A percentile compares a stretch with the other conserved stretches of the same genome.
These are phyloP conservation scores for Rhyacophila evoluta DNA, from an alignment of 2,888 invertebrate genomes.

Conservation along the genomic window DNA sequence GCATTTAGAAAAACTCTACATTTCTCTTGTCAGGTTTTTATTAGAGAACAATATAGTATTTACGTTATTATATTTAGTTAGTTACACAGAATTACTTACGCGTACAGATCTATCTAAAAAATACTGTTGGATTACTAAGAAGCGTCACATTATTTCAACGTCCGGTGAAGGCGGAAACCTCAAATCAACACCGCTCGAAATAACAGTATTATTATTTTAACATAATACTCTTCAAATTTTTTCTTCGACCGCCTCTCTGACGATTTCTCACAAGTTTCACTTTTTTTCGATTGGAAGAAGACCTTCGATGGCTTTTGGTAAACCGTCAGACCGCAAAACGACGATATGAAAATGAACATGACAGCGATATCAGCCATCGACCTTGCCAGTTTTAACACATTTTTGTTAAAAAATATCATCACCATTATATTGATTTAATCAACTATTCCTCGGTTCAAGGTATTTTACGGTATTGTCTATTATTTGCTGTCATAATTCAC, in stretches of 20 bases:
- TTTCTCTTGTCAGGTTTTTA: too few relatives aligned
- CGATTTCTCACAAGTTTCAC: constrained; percentile 26
- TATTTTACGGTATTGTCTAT: neutral
- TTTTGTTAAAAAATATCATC: neutral
- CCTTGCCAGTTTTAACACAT: neutral
- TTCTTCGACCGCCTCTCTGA: neutral
- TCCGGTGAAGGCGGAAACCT: constrained; percentile 6
- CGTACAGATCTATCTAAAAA: too few relatives aligned
- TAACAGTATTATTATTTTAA: neutral
- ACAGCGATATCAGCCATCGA: neutral
- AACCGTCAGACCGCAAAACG: neutral
- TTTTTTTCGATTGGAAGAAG: constrained; percentile 16
- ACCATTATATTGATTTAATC: neutral
- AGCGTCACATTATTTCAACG: neutral
- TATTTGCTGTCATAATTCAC: neutral
- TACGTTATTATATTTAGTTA: too few relatives aligned
- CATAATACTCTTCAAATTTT: too few relatives aligned
- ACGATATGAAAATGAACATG: constrained; percentile 8
- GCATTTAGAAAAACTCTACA: too few relatives aligned
- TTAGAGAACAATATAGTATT: too few relatives aligned
- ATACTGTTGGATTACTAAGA: too few relatives aligned
- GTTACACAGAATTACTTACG: too few relatives aligned
- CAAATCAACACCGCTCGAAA: neutral
- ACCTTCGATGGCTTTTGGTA: neutral
- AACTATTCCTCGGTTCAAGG: neutral